Percentiles rank a stretch among this genome's conserved stretches.
phyloP scores from a whole-genome alignment of 1,140 invertebrate genomes.

The Microplitis demolitor region DNA sequence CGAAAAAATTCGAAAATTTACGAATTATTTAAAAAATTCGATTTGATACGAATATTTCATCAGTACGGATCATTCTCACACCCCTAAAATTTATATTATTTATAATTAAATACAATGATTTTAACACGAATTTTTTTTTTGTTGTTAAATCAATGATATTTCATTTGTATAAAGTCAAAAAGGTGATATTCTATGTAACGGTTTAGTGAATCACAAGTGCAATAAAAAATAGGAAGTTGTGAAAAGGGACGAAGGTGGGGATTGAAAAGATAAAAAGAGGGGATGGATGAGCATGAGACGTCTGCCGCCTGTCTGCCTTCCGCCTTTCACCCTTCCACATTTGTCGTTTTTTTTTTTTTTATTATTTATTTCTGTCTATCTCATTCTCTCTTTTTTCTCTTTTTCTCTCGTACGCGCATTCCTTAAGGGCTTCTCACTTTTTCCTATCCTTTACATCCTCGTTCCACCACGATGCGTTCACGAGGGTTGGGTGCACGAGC shows the following conservation, averaged over 20 bases:
- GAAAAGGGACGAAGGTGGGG: constrained; percentile 35
- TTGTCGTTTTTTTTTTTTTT: constrained; percentile 24
- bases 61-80: too few relatives aligned
- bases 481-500: constrained; percentile 1
- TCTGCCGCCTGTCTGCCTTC: constrained; percentile 59
- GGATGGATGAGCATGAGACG: constrained; percentile 51
- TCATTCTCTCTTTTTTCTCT: constrained; percentile 25
- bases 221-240: constrained; percentile 26
- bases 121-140: too few relatives aligned
- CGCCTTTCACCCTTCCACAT: constrained; percentile 32
- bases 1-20: too few relatives aligned
- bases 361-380: constrained; percentile 6
- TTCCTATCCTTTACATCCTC: constrained; percentile 7
- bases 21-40: too few relatives aligned
- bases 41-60: too few relatives aligned
- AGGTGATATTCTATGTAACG: too few relatives aligned
- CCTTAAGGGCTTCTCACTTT: constrained; percentile 39
- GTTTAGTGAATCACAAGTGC: neutral
- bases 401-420: constrained; percentile 21
- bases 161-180: too few relatives aligned
- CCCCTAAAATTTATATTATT: too few relatives aligned
- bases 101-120: too few relatives aligned
- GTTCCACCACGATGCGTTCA: constrained; percentile 28
- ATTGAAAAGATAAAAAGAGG: constrained; percentile 1
- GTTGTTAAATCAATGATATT: too few relatives aligned